Evolutionary conservation across 2,797 vertebrate genomes (phyloP).

Genomic region (Pempheris klunzingeri): DNA sequence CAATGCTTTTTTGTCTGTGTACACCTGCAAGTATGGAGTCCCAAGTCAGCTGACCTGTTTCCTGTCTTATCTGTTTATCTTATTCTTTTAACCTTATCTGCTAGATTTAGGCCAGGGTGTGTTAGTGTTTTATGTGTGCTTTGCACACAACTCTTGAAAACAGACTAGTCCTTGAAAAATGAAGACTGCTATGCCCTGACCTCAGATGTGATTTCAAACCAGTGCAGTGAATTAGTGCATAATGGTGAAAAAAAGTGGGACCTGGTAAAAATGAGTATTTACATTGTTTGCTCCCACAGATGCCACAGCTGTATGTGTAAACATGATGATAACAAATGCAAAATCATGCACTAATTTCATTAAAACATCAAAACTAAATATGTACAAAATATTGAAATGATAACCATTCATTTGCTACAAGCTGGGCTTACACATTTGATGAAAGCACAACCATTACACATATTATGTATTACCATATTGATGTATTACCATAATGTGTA

Average conservation of each 20-base stretch:
- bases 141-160: conserved; percentile 18
- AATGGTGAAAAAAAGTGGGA: neutral
- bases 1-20: neutral
- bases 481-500: neutral
- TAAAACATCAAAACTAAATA: neutral
- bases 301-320: neutral
- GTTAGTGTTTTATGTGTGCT: conserved; percentile 36
- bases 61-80: too few species aligned
- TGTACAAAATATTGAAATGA: neutral
- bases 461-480: too few species aligned
- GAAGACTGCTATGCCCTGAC: neutral
- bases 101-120: conserved; percentile 37
- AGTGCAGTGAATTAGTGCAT: conserved; percentile 20
- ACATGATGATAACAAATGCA: neutral
- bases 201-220: conserved; percentile 50
- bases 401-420: neutral
- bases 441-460: too few species aligned
- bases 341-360: neutral
- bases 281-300: too few species aligned
- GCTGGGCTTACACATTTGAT: neutral
- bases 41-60: conserved; percentile 62
- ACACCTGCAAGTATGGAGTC: conserved; percentile 31
- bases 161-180: neutral
- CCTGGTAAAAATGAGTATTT: too few species aligned
- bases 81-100: too few species aligned